These are phyloP conservation scores for Cantharis flavilabris DNA, from an alignment of 2,888 invertebrate species.

Conservation along the genomic window DNA sequence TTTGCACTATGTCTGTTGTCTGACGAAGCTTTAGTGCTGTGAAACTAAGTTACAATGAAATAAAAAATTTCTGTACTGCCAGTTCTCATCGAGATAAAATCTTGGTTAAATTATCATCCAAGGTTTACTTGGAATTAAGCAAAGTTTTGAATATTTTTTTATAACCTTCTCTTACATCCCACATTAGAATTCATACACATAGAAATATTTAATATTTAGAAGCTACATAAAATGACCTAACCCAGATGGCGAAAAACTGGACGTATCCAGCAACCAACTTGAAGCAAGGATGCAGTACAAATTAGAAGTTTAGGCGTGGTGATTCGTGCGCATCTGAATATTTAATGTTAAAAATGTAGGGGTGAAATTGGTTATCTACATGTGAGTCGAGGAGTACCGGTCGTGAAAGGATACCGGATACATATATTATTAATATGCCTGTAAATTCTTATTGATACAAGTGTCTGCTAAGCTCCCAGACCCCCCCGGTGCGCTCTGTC, in stretches of 20 bases:
- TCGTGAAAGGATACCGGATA: no score
- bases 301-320: no score
- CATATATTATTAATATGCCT: no score
- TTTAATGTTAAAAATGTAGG: no score
- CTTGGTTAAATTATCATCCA: not conserved
- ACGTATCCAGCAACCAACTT: no score
- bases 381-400: no score
- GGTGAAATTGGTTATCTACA: no score
- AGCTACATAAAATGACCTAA: not conserved
- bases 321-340: no score
- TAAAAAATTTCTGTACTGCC: not conserved
- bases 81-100: not conserved
- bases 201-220: not conserved
- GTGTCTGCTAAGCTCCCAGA: no score
- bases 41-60: not conserved
- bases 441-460: no score
- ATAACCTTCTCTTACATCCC: not conserved
- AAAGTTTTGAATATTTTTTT: not conserved
- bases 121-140: not conserved
- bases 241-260: not conserved
- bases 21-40: not conserved
- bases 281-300: no score
- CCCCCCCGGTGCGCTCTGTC: no score
- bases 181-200: not conserved
- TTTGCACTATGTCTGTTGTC: not conserved